phyloP scores from a whole-genome alignment of 2,113 vertebrate genomes.

The Reinhardtius hippoglossoides region DNA sequence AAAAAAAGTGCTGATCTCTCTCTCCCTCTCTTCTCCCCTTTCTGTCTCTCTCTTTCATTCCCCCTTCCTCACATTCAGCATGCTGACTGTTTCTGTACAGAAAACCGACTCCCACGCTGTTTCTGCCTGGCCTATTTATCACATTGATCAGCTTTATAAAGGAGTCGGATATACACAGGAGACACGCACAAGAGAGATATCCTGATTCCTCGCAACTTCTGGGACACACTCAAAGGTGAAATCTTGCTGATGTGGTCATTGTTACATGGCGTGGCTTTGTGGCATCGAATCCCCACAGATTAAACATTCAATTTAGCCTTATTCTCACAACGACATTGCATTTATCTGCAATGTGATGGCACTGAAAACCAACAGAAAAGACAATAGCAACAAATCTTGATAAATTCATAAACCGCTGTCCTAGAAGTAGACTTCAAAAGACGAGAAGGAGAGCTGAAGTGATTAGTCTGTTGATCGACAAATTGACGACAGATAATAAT shows the following conservation, averaged over 20 bases:
- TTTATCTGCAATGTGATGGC: background rate
- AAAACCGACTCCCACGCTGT: conserved; percentile 68
- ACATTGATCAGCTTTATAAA: conserved; percentile 68
- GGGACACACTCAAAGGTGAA: conserved; percentile 4
- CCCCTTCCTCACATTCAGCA: conserved; percentile 55
- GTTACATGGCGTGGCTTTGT: background rate
- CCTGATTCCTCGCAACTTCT: conserved; percentile 15
- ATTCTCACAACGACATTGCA: background rate
- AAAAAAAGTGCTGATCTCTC: conserved; percentile 70
- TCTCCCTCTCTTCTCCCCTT: conserved; percentile 1
- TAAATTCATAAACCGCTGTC: background rate
- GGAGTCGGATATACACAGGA: conserved; percentile 53
- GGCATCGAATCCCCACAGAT: background rate
- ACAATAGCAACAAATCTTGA: background rate
- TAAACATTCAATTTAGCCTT: background rate
- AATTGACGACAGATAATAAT: too few relatives aligned
- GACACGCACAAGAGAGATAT: conserved; percentile 31
- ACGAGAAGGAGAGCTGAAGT: background rate
- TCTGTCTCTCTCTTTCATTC: conserved; percentile 12
- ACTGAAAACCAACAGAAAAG: background rate
- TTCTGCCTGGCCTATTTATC: conserved; percentile 74
- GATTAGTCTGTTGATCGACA: too few relatives aligned
- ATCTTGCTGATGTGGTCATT: conserved; percentile 9
- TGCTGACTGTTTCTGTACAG: conserved; percentile 71
- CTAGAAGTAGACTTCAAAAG: background rate